Evolutionary conservation across 2,888 invertebrate species (phyloP), one percentile per base, ranked within the genome.

Genomic region (Coelogynopora nodosa): DNA sequence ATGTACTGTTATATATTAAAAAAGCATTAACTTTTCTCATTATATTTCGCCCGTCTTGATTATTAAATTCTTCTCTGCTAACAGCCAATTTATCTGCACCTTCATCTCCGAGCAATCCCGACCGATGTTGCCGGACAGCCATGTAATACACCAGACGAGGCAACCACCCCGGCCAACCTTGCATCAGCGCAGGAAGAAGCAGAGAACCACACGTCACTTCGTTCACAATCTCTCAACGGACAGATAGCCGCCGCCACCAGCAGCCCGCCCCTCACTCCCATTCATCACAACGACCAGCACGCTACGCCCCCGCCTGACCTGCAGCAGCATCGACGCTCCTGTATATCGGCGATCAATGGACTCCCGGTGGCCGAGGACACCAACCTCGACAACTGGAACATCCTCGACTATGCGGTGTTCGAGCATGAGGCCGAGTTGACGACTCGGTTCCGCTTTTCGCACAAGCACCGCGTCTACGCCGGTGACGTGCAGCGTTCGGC

Each of bases 1-100:
- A n/a, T n/a, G n/a, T n/a, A n/a, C n/a, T n/a, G n/a, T n/a, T 13
- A 67, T 67, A n/a, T n/a, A 67, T 67, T 10, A 13, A 67, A n/a
- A 67, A n/a, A n/a, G n/a, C 10, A 67, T n/a, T 67, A n/a, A n/a
- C 10, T 10, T 67, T 10, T 13, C 67, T 67, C n/a, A n/a, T 10
- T n/a, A 67, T 67, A 67, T 67, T 10, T 67, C 81, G n/a, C n/a
- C n/a, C n/a, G n/a, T n/a, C n/a, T n/a, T n/a, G n/a, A n/a, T n/a
- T n/a, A n/a, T n/a, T n/a, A n/a, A n/a, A n/a, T 67, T 80, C n/a
- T 84, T 67, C 86, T 84, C 67, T 85, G 74, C 0, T 67, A 13
- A n/a, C 67, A 67, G 67, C 67, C 67, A n/a, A 67, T 67, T n/a
- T 67, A 13, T n/a, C 67, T 67, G 10, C 67, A 67, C n/a, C 13